These are phyloP conservation scores for Nanorana parkeri DNA, from an alignment of 2,113 vertebrate genomes.

Conservation along the genomic window DNA sequence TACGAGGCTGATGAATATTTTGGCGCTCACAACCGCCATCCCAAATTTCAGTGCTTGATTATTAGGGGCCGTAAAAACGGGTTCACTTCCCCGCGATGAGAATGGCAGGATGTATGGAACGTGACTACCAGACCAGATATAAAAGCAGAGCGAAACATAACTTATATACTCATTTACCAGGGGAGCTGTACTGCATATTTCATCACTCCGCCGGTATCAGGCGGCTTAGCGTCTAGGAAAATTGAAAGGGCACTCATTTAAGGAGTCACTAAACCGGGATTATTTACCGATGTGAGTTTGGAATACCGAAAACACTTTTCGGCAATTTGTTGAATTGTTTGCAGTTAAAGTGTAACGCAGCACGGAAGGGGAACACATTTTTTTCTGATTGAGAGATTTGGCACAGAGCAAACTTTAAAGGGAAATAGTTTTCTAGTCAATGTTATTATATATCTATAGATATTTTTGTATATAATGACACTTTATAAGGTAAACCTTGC, in stretches of 20 bases:
- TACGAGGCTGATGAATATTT: slow-evolving; percentile 26
- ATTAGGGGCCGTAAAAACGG: neutral
- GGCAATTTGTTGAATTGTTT: neutral
- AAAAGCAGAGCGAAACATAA: neutral
- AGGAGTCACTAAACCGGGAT: neutral
- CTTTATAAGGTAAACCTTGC: no score
- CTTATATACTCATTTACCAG: neutral
- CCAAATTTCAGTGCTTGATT: neutral
- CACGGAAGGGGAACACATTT: no score
- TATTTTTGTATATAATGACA: no score
- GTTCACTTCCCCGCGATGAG: neutral
- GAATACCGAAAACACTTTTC: neutral
- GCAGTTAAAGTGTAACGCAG: no score
- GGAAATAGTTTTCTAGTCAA: no score
- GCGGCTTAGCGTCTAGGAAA: no score
- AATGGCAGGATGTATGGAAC: neutral
- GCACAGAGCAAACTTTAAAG: no score
- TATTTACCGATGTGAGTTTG: neutral
- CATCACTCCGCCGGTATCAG: no score
- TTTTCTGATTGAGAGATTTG: no score
- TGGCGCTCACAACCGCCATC: neutral
- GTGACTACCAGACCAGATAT: neutral
- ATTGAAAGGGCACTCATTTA: neutral
- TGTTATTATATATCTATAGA: no score
- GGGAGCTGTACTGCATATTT: neutral